Evolutionary conservation across 2,113 vertebrate genomes (phyloP).

Genomic region (Kryptolebias marmoratus): DNA sequence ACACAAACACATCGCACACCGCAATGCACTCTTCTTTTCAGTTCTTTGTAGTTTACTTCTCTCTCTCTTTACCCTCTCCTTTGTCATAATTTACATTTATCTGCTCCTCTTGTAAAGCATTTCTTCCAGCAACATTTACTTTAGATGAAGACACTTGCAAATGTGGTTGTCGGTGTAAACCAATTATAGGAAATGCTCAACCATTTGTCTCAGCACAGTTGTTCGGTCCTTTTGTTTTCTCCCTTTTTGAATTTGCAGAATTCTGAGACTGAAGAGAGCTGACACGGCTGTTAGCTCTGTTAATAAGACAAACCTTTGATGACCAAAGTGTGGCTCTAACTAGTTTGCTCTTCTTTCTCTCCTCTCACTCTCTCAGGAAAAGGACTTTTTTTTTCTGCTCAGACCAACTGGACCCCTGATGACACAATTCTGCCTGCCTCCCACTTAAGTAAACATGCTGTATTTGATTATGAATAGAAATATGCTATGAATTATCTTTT

Average conservation of each 20-base stretch:
- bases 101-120: background rate
- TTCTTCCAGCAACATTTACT: background rate
- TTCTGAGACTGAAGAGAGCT: constrained; percentile 42
- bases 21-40: background rate
- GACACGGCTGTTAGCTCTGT: constrained; percentile 21
- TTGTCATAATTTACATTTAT: background rate
- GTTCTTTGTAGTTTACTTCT: background rate
- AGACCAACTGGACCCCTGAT: constrained; percentile 36
- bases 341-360: constrained; percentile 1
- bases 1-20: background rate
- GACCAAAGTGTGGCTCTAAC: constrained; percentile 31
- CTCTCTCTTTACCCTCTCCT: background rate
- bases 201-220: background rate
- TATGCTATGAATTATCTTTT: background rate
- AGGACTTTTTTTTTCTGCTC: constrained; percentile 20
- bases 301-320: constrained; percentile 35
- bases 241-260: constrained; percentile 4
- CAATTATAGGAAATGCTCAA: background rate
- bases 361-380: constrained; percentile 32
- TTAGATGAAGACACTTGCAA: background rate
- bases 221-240: background rate
- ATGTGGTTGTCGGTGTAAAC: background rate
- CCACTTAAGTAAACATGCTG: constrained; percentile 48
- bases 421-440: constrained; percentile 27
- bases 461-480: constrained; percentile 7